phyloP scores from a whole-genome alignment of 2,888 invertebrate genomes.

The Stratiomys singularior region DNA sequence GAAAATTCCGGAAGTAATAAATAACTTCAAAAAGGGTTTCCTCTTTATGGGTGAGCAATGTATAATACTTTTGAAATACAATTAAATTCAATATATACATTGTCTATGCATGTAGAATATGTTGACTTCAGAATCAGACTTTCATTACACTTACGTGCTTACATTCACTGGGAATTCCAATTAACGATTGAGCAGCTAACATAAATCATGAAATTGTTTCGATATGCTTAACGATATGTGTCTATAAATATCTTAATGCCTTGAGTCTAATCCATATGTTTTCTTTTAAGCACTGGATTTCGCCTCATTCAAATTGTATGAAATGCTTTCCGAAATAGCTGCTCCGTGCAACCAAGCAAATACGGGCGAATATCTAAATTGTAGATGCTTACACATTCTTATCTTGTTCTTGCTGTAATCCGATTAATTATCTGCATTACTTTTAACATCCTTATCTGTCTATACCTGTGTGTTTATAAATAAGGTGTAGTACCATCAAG shows the following conservation, averaged over 20 bases:
- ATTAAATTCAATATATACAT: too few species aligned
- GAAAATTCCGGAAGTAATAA: neutral
- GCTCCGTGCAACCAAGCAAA: slow-evolving; percentile 5
- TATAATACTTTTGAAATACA: too few species aligned
- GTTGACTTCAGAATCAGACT: too few species aligned
- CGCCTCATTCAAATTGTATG: neutral
- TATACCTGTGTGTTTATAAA: neutral
- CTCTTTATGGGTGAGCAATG: neutral
- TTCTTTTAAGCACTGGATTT: neutral
- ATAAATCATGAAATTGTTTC: neutral
- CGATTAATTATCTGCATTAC: slow-evolving; percentile 43
- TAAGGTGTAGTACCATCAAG: neutral
- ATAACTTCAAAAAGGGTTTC: neutral
- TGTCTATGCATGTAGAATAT: neutral
- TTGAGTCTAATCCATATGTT: slow-evolving; percentile 21
- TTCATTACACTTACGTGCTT: too few species aligned
- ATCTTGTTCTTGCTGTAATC: slow-evolving; percentile 36
- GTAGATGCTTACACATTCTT: slow-evolving; percentile 29
- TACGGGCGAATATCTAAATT: slow-evolving; percentile 33
- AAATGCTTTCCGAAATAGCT: slow-evolving; percentile 12
- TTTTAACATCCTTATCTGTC: slow-evolving; percentile 36
- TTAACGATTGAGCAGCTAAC: too few species aligned
- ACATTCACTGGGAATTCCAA: too few species aligned
- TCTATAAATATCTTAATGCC: neutral
- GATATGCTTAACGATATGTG: neutral